Percentiles rank a stretch among this genome's conserved stretches.
phyloP scores from a whole-genome alignment of 1,140 invertebrate species.

The Battus philenor region DNA sequence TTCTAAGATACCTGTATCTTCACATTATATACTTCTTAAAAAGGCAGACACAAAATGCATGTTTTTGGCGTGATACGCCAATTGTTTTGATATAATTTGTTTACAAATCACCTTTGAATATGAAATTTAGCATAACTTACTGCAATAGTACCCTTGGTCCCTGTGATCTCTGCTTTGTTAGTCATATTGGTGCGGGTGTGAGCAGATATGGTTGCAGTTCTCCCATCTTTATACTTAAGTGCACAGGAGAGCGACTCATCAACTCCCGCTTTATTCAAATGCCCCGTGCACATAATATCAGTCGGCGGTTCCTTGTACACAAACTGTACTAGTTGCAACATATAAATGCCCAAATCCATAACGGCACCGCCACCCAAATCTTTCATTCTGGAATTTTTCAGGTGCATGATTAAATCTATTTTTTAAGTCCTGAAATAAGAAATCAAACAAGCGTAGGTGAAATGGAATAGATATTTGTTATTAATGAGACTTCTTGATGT shows the following conservation, averaged over 20 bases:
- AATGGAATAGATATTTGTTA: neutral
- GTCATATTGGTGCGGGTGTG: conserved; percentile 75
- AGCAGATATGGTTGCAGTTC: conserved; percentile 79
- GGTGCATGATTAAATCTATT: neutral
- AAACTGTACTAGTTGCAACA: conserved; percentile 83
- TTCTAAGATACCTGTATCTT: too few relatives aligned
- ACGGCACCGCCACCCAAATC: conserved; percentile 86
- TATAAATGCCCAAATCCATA: conserved; percentile 88
- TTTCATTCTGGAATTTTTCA: conserved; percentile 65
- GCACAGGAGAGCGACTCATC: conserved; percentile 81
- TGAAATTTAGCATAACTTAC: conserved; percentile 73
- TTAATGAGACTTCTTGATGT: neutral
- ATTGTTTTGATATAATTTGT: too few relatives aligned
- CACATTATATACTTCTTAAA: too few relatives aligned
- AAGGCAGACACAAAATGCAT: too few relatives aligned
- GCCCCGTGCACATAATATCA: conserved; percentile 79
- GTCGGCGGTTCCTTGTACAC: conserved; percentile 81
- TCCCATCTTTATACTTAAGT: conserved; percentile 79
- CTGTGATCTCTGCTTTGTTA: conserved; percentile 82
- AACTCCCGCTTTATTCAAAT: conserved; percentile 80
- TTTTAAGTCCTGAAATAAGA: neutral
- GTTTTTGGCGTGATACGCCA: too few relatives aligned
- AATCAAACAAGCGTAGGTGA: conserved; percentile 4
- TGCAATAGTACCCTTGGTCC: conserved; percentile 81
- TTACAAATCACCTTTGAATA: too few relatives aligned